Evolutionary conservation across 2,113 vertebrate genomes (phyloP).

Genomic region (Ciconia maguari): DNA sequence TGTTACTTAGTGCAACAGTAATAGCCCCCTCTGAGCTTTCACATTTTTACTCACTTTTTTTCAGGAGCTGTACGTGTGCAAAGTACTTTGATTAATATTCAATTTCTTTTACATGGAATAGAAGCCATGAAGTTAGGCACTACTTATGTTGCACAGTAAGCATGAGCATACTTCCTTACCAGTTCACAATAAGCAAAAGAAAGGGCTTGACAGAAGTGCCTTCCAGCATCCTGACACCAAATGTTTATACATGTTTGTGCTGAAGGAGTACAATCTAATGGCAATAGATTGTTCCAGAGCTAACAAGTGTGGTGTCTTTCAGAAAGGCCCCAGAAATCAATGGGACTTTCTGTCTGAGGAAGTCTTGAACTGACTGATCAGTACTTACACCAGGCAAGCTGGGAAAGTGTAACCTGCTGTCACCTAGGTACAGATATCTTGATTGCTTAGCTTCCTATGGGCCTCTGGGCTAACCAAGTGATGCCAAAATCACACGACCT

Average conservation of each 20-base stretch:
- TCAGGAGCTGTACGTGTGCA: background rate
- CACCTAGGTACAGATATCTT: background rate
- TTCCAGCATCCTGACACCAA: background rate
- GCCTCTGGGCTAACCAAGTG: background rate
- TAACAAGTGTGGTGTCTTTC: background rate
- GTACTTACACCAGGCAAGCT: background rate
- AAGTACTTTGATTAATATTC: background rate
- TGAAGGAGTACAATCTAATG: background rate
- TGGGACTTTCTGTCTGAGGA: background rate
- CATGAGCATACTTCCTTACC: background rate
- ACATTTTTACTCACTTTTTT: background rate
- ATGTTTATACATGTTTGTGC: background rate
- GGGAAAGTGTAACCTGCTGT: background rate
- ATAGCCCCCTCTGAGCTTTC: background rate
- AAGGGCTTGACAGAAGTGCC: background rate
- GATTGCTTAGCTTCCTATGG: background rate
- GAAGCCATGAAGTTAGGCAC: background rate
- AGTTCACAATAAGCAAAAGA: background rate
- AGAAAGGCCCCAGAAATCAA: background rate
- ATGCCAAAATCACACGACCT: background rate
- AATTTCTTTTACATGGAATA: background rate
- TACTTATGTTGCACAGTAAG: background rate
- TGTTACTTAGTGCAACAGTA: background rate
- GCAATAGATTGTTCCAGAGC: background rate
- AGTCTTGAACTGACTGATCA: background rate